phyloP scores from a whole-genome alignment of 2,113 vertebrate species.

The Macquaria ambigua region DNA sequence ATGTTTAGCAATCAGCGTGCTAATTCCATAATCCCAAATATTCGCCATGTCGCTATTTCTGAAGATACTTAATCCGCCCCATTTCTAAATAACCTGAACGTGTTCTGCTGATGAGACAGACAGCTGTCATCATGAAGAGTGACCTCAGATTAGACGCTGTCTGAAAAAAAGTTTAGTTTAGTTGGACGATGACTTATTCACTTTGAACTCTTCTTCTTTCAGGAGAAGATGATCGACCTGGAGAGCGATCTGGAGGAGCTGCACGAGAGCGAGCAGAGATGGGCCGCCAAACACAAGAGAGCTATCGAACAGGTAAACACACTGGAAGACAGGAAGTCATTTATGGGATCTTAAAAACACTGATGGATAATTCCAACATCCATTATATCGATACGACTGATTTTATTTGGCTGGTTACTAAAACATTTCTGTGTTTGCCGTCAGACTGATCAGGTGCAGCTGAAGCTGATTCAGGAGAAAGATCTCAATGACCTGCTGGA shows the following conservation, averaged over 20 bases:
- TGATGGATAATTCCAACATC: background rate
- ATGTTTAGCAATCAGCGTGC: conserved; percentile 46
- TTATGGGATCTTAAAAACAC: background rate
- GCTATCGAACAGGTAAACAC: conserved; percentile 81
- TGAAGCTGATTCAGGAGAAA: conserved; percentile 84
- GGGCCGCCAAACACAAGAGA: conserved; percentile 81
- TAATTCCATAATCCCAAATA: conserved; percentile 66
- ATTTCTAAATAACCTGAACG: conserved; percentile 28
- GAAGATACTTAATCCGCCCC: conserved; percentile 45
- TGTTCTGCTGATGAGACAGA: conserved; percentile 10
- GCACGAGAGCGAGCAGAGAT: conserved; percentile 83
- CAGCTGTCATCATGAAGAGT: background rate
- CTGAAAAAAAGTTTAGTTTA: background rate
- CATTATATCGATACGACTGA: rapidly evolving
- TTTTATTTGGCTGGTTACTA: background rate
- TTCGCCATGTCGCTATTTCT: conserved; percentile 45
- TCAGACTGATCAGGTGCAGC: conserved; percentile 84
- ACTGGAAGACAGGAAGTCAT: background rate
- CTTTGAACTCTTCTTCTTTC: background rate
- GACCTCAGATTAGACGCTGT: conserved; percentile 29
- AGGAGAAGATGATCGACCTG: conserved; percentile 85
- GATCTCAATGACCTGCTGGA: conserved; percentile 84
- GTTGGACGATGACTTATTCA: background rate
- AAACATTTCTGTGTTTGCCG: background rate
- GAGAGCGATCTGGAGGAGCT: conserved; percentile 85